Base-by-base conservation (phyloP, 2,888 invertebrate genomes). In the Megastigmus dorsalis region DNA sequence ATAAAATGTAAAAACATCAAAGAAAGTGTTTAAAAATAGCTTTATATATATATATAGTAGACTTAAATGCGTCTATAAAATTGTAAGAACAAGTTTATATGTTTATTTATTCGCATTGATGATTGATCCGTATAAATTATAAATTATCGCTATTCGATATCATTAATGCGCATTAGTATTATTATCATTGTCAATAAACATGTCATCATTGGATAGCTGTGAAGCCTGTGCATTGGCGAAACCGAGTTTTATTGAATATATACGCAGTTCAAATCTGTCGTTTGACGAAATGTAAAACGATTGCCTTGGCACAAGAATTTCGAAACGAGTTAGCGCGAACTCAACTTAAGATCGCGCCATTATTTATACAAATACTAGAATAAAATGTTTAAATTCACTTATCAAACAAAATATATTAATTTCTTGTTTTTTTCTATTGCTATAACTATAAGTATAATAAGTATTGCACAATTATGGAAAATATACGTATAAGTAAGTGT, bases 1-100 rank as follows among this genome's bases (percentile, higher is more conserved):
- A 20, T 38, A 52, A 57, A 69, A 4, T 76, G 68, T 76, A 76
- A 73, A 65, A 69, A 69, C 59, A 62, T 76, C 69, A 73, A 72
- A 65, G 73, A 76, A 76, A 76, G 76, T 76, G 73, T 76, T 76
- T 75, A 63, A 69, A 41, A 66, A 63, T 76, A 76, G 73, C 72
- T 76, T 76, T 73, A 72, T 76, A 72, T 68, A 75, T 73, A 72
- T 76, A 72, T 68, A 75, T 68, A 71, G 62, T 72, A 72, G 63
- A 57, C 26, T 59, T 59, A 66, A 57, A 50, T 45, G 66, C 66
- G 75, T 66, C 54, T 75, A 70, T 60, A 70, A 57, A 60, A 45
- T 36, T 60, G 36, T 70, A 70, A 70, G 45, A 48, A n/a, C 63
- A 20, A 70, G 18, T 66, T 48, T 28, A 70, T 70, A 70, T 54